Evolutionary conservation across 1,140 invertebrate genomes (phyloP).

Genomic region (Drosophila sulfurigaster): DNA sequence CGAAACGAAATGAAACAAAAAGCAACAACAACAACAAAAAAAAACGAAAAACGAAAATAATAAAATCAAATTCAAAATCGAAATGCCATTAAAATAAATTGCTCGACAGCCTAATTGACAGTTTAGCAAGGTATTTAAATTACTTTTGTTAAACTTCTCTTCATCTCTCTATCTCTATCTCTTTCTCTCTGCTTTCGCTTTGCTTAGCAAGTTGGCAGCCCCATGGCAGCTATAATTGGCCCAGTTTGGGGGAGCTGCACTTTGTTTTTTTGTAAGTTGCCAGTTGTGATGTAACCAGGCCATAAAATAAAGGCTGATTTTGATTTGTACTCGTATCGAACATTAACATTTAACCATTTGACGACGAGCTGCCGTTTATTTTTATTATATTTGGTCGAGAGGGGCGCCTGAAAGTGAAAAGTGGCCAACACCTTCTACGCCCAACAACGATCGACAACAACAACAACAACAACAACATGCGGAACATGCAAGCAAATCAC

Average conservation of each 20-base stretch:
- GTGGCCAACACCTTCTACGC: slow-evolving; percentile 38
- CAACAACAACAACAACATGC: slow-evolving; percentile 38
- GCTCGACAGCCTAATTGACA: slow-evolving; percentile 37
- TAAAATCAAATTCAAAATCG: slow-evolving; percentile 48
- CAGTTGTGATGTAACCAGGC: slow-evolving; percentile 38
- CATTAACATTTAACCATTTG: slow-evolving; percentile 13
- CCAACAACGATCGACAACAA: slow-evolving; percentile 23
- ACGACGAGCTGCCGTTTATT: neutral
- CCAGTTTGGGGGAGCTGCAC: slow-evolving; percentile 32
- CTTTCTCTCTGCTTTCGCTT: slow-evolving; percentile 21
- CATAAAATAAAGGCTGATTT: slow-evolving; percentile 36
- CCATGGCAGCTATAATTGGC: slow-evolving; percentile 16
- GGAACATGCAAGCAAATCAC: slow-evolving; percentile 44
- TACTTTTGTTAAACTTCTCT: neutral
- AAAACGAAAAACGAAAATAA: slow-evolving; percentile 25
- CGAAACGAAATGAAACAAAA: slow-evolving; percentile 37
- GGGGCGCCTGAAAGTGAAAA: slow-evolving; percentile 70
- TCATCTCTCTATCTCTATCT: neutral
- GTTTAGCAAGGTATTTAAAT: slow-evolving; percentile 41
- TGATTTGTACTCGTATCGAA: slow-evolving; percentile 11
- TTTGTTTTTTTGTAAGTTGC: neutral
- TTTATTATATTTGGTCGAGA: slow-evolving; percentile 23
- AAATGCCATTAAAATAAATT: slow-evolving; percentile 62
- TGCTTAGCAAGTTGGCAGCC: slow-evolving; percentile 31
- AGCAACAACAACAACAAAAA: slow-evolving; percentile 2